Base-by-base conservation (phyloP, 2,888 invertebrate species). In the Drosophila pseudotalamancana region DNA sequence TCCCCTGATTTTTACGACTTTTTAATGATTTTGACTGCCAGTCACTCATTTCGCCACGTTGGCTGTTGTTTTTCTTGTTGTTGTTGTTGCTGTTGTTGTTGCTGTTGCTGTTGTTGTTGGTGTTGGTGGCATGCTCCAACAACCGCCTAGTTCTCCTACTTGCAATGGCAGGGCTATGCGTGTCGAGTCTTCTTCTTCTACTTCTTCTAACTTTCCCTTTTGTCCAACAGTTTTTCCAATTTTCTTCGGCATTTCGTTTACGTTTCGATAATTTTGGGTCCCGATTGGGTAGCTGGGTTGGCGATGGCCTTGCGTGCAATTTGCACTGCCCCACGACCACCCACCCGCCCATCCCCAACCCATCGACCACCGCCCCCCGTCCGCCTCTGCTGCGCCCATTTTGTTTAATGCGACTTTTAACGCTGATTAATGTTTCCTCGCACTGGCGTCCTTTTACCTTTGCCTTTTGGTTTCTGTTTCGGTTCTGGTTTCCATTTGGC, bases 1-100 rank as follows among this genome's bases (percentile, higher is more conserved):
- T 72, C 60, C 79, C 82, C 72, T 72, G 87, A 84, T 85, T 87
- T 81, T 87, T 84, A 84, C 83, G 87, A 87, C 87, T 87, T 84
- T 87, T 87, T 84, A 84, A 84, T 84, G 83, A 84, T 87, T 84
- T 83, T 87, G 82, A 81, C 83, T 85, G 85, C 73, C 87, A 87
- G 85, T 87, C 86, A 87, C 82, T 84, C 84, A 87, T 79, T 87
- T 82, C 49, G 85, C 76, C 84, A 78, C 86, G 63, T 75, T 66
- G 45, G 31, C 31, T 49, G 40, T 42, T 50, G 14, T 21, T 46
- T 37, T 29, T 56, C 34, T 35, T 31, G 29, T 49, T 51, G 34
- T 35, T 57, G 46, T 27, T 35, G 25, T 25, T 35, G 45, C 14
- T 31, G 54, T 64, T 37, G 35, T 4, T 43, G 34, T 29, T 50